These are phyloP conservation scores for Enteromius unitaeniatus DNA, from an alignment of 2,797 vertebrate genomes.

Conservation along the genomic window DNA sequence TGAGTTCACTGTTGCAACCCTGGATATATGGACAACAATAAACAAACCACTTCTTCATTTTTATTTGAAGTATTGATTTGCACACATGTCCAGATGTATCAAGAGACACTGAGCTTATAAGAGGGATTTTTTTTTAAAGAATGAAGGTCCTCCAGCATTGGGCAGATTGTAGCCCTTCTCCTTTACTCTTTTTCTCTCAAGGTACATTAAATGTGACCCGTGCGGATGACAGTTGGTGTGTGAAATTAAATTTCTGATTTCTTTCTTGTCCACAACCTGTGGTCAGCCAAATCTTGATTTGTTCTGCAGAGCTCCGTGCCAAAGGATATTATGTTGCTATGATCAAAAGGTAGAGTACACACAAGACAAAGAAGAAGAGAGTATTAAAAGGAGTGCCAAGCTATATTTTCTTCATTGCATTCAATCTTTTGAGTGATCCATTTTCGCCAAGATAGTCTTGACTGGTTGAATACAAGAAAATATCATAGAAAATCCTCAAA, in stretches of 20 bases:
- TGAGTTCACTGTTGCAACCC: conserved; percentile 27
- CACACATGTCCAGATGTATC: conserved; percentile 1
- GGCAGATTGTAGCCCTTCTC: background rate
- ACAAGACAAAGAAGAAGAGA: background rate
- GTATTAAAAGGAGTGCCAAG: conserved; percentile 8
- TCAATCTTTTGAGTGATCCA: background rate
- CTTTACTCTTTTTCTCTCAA: background rate
- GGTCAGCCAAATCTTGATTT: conserved; percentile 38
- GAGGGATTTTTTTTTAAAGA: conserved; percentile 1
- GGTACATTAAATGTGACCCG: conserved; percentile 17
- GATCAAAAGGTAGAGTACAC: conserved; percentile 26
- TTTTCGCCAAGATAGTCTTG: background rate
- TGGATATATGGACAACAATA: background rate
- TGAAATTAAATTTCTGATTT: conserved; percentile 63
- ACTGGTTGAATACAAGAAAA: background rate
- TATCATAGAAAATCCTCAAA: background rate
- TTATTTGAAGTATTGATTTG: conserved; percentile 35
- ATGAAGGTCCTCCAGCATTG: background rate
- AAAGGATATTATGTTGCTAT: conserved; percentile 35
- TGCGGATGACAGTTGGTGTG: conserved; percentile 47
- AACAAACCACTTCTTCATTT: conserved; percentile 6
- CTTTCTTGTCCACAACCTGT: conserved; percentile 26
- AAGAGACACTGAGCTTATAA: background rate
- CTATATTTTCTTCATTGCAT: background rate
- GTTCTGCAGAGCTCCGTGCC: conserved; percentile 11